Base-by-base conservation (phyloP, 2,797 vertebrate genomes). In the Gallinago nigripennis region DNA sequence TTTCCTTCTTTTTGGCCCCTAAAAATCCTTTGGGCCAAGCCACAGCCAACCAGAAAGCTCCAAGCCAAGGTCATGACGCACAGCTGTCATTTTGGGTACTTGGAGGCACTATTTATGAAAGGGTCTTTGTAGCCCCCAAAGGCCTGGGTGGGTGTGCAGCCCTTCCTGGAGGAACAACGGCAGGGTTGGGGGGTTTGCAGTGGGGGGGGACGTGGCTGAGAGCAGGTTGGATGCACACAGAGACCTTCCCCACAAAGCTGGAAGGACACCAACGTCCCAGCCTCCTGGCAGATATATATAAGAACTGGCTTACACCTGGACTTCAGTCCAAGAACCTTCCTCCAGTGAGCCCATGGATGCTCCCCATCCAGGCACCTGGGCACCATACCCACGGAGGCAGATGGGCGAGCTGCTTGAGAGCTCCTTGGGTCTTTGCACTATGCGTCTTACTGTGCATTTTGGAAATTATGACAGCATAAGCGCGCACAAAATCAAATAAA, bases 181-280 rank as follows among this genome's bases (percentile, higher is more conserved):
- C 28, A 63, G 31, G 13, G 37, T 35, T 5, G 8, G 5, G 18
- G 16, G 16, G 25, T 17, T 30, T 16, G 58, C 66, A 60, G 9
- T 3, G 30, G 45, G 60, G 33, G 35, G 8, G 30, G 5, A 73
- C 0, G 0, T 0, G 4, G 24, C 18, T 0, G 0, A 65, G 77
- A 66, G 35, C 64, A 21, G 19, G 27, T 11, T 82, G 65, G 35
- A 30, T 45, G 48, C 3, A 39, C 60, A 51, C 37, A 43, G 48
- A 57, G 71, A 35, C 19, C 50, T 27, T 43, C 39, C 23, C 58
- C 33, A 28, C 8, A 8, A 19, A 57, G 45, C 27, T 30, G 30
- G 53, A 80, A 57, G 64, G 86, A 76, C 64, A 54, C 8, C 48
- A 12, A 39, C 35, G 21, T 54, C 71, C 50, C 57, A 53, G 37